phyloP scores from a whole-genome alignment of 2,797 vertebrate genomes.

The Rhodeus uyekii region DNA sequence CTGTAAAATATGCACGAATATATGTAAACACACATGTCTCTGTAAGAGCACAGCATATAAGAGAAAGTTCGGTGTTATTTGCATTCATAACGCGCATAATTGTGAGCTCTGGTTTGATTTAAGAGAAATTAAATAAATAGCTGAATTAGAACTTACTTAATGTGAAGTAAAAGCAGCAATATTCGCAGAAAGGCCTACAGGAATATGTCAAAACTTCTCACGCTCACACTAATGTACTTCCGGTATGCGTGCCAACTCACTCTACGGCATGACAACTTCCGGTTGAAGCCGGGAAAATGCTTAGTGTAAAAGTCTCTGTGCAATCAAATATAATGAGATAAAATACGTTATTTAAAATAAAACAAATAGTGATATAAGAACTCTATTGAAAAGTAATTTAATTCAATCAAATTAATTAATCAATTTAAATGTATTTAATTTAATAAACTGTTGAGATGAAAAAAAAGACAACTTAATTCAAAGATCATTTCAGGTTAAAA shows the following conservation, averaged over 20 bases:
- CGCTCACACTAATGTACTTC: conserved; percentile 35
- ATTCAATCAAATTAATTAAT: neutral
- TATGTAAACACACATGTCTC: neutral
- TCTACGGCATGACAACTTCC: conserved; percentile 14
- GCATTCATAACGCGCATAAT: too few species aligned
- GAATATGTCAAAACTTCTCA: conserved; percentile 43
- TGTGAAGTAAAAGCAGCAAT: neutral
- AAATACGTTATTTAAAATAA: neutral
- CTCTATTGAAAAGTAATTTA: neutral
- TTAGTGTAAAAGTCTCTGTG: conserved; percentile 9
- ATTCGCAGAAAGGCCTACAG: neutral
- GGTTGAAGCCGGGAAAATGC: neutral
- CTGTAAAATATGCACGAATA: neutral
- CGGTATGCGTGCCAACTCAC: conserved; percentile 53
- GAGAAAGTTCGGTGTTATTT: too few species aligned
- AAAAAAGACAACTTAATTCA: too few species aligned
- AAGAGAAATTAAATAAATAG: neutral
- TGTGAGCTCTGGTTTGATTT: neutral
- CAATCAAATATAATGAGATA: neutral
- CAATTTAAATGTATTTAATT: too few species aligned
- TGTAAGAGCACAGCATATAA: too few species aligned
- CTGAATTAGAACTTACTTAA: conserved; percentile 26
- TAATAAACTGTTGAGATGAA: too few species aligned
- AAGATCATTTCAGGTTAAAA: neutral
- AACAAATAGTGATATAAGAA: neutral